phyloP scores from a whole-genome alignment of 2,888 invertebrate species.

The Leptinotarsa juncta region DNA sequence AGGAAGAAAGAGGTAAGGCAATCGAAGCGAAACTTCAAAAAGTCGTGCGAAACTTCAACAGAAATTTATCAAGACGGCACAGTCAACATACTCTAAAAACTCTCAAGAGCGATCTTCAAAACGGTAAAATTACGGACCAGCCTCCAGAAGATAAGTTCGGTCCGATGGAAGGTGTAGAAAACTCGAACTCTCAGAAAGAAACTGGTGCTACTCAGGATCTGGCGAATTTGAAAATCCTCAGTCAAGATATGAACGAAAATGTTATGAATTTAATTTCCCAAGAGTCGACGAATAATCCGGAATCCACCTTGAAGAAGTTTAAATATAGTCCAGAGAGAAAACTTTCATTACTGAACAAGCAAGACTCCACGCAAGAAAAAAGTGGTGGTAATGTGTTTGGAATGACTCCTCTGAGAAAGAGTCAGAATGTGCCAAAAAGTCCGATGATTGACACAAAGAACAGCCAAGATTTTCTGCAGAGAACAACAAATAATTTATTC shows the following conservation, averaged over 20 bases:
- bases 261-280: constrained; percentile 24
- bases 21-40: constrained; percentile 34
- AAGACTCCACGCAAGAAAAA: background rate
- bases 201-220: constrained; percentile 23
- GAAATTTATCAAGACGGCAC: constrained; percentile 25
- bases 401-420: background rate
- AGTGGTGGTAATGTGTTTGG: background rate
- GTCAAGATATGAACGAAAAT: constrained; percentile 18
- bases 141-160: background rate
- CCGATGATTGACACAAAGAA: background rate
- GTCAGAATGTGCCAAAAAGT: background rate
- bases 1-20: constrained; percentile 35
- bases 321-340: constrained; percentile 14
- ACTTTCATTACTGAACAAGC: background rate
- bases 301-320: constrained; percentile 24
- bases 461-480: background rate
- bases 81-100: constrained; percentile 2
- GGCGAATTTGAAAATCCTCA: constrained; percentile 20
- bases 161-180: constrained; percentile 5
- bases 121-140: background rate
- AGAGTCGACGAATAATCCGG: constrained; percentile 25
- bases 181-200: constrained; percentile 1
- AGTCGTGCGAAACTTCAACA: constrained; percentile 34
- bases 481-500: background rate
- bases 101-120: background rate